Evolutionary conservation across 1,140 invertebrate genomes (phyloP), one percentile per base, ranked within the genome.

Genomic region (Procambarus clarkii): DNA sequence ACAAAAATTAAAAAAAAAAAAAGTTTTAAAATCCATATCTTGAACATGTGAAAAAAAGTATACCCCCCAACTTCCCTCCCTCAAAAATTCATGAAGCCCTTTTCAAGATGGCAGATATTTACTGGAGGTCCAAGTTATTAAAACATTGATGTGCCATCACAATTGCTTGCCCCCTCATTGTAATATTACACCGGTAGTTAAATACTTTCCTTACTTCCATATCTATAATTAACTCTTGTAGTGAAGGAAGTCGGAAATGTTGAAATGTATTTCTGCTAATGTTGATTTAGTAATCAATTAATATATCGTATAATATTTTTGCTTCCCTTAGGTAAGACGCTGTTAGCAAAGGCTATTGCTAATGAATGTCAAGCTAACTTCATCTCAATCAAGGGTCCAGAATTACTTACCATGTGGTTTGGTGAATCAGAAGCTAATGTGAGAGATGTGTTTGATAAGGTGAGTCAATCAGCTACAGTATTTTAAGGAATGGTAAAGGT

Each of bases 301-400:
- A n/a, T 11, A n/a, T n/a, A 34, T n/a, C 8, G 15, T 34, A 1
- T 34, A 93, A 93, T 95, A 94, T 99, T 98, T 94, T 98, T 98
- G 97, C 46, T 44, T 54, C 18, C 34, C 4, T 24, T 50, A 92
- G 91, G 91, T 88, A 99, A 99, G 95, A 99, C 99, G 76, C 94
- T 99, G 80, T 94, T 99, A 94, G 99, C 99, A 81, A 99, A 99
- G 95, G 99, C 99, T 7, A 99, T 99, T 94, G 99, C 99, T 77
- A 99, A 99, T 95, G 99, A 99, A 95, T 99, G 99, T 94, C 99
- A 99, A 95, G 99, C 99, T 2, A 99, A 99, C 94, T 99, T 99
- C 94, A 99, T 99, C 94, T 99, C 98, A 0, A 98, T 99, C 92
- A 99, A 99, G 95, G 99, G 99, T 8, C 99, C 99, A 0, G 99